Evolutionary conservation across 2,888 invertebrate genomes (phyloP), one percentile per base, ranked within the genome.

Genomic region (Ennomos quercinarius): DNA sequence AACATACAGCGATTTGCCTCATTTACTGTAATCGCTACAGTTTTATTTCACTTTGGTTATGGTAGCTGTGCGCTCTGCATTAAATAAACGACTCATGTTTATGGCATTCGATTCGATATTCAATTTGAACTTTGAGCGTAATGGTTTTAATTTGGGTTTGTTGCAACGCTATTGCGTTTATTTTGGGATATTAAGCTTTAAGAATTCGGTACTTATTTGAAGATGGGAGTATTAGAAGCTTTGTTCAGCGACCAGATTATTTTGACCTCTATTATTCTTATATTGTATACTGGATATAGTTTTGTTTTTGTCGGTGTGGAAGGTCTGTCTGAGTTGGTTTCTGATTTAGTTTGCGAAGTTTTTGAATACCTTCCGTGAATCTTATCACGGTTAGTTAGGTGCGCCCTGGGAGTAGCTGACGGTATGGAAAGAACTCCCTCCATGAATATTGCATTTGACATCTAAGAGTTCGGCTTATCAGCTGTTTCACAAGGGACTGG

Each of bases 381-480:
- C 77, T 84, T 81, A 85, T 85, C 86, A 87, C 86, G 88, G 89
- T 90, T 89, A 86, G 86, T 88, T 90, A 87, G 83, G 65, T 80
- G 73, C 82, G 81, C 75, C 77, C 66, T 73, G 78, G 77, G 83
- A 81, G 78, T 72, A 69, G 73, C 80, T 63, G 72, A 74, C 76
- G 78, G 72, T 80, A 80, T 77, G 75, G 80, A 81, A 83, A 81
- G 79, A 84, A 79, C 81, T 79, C 78, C 78, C 75, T 80, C 82
- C 81, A 81, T 80, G 81, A 84, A 85, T 83, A 84, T 86, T 86
- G 83, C 80, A 85, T 86, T 85, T 84, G 84, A 83, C 81, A 82
- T 84, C 78, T 77, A 73, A 80, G 80, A 82, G 74, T 78, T 78
- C 72, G 73, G 72, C 79, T 84, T 83, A 83, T 82, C 81, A 81